Percentiles rank a stretch among this genome's conserved stretches.
These are phyloP conservation scores for Clepsis dumicolana DNA, from an alignment of 2,888 invertebrate genomes.

Conservation along the genomic window DNA sequence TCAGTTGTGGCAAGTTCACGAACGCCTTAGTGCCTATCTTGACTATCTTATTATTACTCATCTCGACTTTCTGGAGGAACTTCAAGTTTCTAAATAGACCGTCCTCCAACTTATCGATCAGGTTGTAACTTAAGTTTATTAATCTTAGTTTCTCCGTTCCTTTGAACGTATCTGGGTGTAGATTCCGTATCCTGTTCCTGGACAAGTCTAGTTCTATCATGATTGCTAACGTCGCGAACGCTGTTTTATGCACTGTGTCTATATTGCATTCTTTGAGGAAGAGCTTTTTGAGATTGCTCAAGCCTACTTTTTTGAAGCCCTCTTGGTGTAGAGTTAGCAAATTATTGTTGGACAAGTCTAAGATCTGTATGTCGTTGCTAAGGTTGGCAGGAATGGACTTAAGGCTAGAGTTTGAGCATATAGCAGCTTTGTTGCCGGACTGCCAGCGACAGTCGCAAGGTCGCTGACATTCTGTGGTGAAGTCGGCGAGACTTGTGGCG, in stretches of 20 bases:
- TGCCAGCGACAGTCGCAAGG: conserved; percentile 95
- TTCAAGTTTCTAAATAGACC: conserved; percentile 91
- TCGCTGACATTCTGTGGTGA: conserved; percentile 88
- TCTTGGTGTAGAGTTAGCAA: conserved; percentile 88
- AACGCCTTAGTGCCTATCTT: conserved; percentile 91
- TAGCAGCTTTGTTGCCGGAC: conserved; percentile 93
- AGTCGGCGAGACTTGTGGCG: conserved; percentile 78
- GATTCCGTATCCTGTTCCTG: conserved; percentile 88
- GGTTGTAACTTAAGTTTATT: conserved; percentile 91
- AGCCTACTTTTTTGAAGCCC: conserved; percentile 89
- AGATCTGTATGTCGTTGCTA: conserved; percentile 90
- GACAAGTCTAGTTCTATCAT: conserved; percentile 94
- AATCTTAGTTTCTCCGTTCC: conserved; percentile 90
- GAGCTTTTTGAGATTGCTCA: conserved; percentile 93
- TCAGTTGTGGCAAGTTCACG: conserved; percentile 88
- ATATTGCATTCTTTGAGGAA: conserved; percentile 91
- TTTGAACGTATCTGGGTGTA: conserved; percentile 90
- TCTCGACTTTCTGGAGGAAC: conserved; percentile 91
- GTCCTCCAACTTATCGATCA: conserved; percentile 90
- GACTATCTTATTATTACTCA: conserved; percentile 91
- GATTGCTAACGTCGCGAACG: conserved; percentile 91
- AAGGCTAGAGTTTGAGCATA: conserved; percentile 90
- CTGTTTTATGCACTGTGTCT: conserved; percentile 89
- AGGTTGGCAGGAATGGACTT: conserved; percentile 90
- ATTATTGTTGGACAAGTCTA: conserved; percentile 91